Evolutionary conservation across 2,888 invertebrate genomes (phyloP), one percentile per base, ranked within the genome.

Genomic region (Sarcophaga subvicina): DNA sequence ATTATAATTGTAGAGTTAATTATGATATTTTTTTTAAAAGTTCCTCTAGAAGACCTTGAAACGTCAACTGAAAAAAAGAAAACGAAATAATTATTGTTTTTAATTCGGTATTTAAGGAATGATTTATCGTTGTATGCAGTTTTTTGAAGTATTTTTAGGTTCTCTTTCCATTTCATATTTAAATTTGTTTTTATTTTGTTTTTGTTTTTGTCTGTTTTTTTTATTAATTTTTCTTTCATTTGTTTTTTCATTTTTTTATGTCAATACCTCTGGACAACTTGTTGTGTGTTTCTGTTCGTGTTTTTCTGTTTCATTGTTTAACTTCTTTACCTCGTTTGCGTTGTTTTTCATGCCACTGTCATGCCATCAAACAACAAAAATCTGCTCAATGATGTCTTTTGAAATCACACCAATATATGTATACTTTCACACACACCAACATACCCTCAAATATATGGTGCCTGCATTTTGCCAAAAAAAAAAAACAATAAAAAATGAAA

Each of bases 1-100:
- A 54, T 14, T 54, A 54, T 54, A 14, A 8, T 54, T 14, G 17
- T 64, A 66, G 2, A 45, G 4, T 62, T 37, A 25, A 20, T 54
- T 37, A 69, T 14, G 62, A 84, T 70, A 62, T 78, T 88, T 91
- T 91, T 91, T 91, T 91, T 91, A 89, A 91, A 91, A 91, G 89
- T 72, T 82, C 76, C 64, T 70, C 66, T 63, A 69, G 62, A 86
- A 90, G 91, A 91, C 91, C 91, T 91, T 91, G 91, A 91, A 90
- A 88, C 72, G 72, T 37, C 80, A 6, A 49, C 27, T 54, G n/a
- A 14, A 25, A 20, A 17, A 54, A 54, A 70, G 20, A 14, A 12
- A 66, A 25, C 20, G 27, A 47, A 70, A 49, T 49, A 49, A 37
- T 54, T 37, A 63, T 5, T 12, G 5, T n/a, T 54, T 66, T n/a